Conservation (phyloP, 2,888 invertebrate species). For the Alcis repandata region DNA sequence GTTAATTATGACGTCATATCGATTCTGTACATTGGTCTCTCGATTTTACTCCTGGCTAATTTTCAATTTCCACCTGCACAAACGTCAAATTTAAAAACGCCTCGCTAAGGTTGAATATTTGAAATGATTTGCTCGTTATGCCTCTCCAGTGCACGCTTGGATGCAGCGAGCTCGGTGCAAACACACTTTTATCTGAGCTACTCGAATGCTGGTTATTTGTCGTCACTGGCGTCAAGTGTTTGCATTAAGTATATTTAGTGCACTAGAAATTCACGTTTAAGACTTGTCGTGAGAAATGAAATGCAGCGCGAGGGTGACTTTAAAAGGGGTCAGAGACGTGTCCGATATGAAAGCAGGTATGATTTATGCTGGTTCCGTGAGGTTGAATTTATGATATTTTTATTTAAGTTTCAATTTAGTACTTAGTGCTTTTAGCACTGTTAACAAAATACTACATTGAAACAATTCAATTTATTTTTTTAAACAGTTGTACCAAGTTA, state of each 20-base stretch:
- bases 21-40: too few relatives aligned
- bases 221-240: constrained; percentile 23
- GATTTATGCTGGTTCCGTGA: constrained; percentile 4
- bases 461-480: too few relatives aligned
- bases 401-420: too few relatives aligned
- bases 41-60: too few relatives aligned
- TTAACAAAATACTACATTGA: too few relatives aligned
- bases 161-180: constrained; percentile 13
- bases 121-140: constrained; percentile 11
- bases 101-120: constrained; percentile 8
- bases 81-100: constrained; percentile 2
- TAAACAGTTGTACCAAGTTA: too few relatives aligned
- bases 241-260: constrained; percentile 27
- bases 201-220: constrained; percentile 32
- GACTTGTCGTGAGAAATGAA: constrained; percentile 23
- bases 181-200: constrained; percentile 26
- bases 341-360: background rate
- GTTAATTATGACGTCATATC: too few relatives aligned
- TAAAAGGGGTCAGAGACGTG: constrained; percentile 8
- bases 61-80: background rate
- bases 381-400: background rate
- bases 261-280: constrained; percentile 26
- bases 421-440: too few relatives aligned
- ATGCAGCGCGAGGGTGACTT: constrained; percentile 19
- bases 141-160: background rate